Percentiles rank a stretch among this genome's conserved stretches.
Evolutionary conservation across 2,797 vertebrate species (phyloP).

Genomic region (Phrynocephalus forsythii): DNA sequence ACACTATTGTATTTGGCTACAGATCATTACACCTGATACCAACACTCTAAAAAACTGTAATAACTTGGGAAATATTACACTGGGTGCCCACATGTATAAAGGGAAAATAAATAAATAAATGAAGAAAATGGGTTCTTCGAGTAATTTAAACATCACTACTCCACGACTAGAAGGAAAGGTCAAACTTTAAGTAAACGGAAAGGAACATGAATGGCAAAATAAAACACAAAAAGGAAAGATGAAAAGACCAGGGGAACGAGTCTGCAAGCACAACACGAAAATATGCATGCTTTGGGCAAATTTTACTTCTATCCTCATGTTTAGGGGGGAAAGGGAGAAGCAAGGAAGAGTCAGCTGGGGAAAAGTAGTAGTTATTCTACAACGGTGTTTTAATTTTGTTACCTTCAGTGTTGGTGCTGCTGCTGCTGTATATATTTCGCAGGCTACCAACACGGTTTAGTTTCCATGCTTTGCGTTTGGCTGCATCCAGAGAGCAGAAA

Average conservation of each 20-base stretch:
- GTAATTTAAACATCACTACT: conserved; percentile 83
- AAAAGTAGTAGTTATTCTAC: conserved; percentile 48
- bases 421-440: conserved; percentile 91
- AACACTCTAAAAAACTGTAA: conserved; percentile 93
- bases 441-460: conserved; percentile 93
- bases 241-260: conserved; percentile 68
- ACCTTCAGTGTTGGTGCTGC: conserved; percentile 89
- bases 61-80: conserved; percentile 94
- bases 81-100: conserved; percentile 81
- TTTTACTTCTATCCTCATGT: conserved; percentile 37
- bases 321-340: conserved; percentile 22
- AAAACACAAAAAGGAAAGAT: conserved; percentile 73
- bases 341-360: conserved; percentile 31
- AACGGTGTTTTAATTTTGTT: conserved; percentile 73
- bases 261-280: conserved; percentile 67
- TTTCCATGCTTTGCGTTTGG: conserved; percentile 93
- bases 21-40: conserved; percentile 98
- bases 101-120: conserved; percentile 68
- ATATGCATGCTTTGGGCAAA: conserved; percentile 73
- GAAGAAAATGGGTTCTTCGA: conserved; percentile 79
- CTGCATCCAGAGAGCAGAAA: conserved; percentile 88
- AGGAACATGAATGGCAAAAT: conserved; percentile 80
- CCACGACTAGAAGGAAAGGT: conserved; percentile 80
- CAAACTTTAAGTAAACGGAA: conserved; percentile 83
- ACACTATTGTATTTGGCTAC: conserved; percentile 97